Conservation (phyloP, 1,140 invertebrate genomes). For the Antheraea pernyi region DNA sequence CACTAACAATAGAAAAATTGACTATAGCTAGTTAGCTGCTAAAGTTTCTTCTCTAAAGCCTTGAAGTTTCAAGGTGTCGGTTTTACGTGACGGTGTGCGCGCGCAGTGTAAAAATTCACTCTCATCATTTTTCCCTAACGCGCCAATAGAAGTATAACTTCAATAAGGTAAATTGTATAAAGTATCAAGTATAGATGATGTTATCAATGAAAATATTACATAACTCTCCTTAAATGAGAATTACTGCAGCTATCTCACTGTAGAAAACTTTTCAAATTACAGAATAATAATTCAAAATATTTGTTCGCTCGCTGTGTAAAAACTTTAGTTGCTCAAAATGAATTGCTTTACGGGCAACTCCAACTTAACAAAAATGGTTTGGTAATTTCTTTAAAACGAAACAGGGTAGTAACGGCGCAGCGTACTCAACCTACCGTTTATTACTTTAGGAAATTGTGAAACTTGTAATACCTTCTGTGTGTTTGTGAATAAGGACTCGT, state of each 20-base stretch:
- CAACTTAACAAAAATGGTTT: background rate
- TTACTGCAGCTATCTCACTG: constrained; percentile 15
- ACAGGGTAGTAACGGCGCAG: background rate
- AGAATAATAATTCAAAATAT: constrained; percentile 46
- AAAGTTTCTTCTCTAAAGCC: too few relatives aligned
- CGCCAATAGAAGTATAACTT: too few relatives aligned
- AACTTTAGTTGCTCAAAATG: constrained; percentile 25
- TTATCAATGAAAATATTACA: too few relatives aligned
- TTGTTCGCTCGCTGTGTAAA: constrained; percentile 36
- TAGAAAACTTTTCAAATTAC: constrained; percentile 43
- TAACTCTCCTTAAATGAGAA: background rate
- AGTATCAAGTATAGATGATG: too few relatives aligned
- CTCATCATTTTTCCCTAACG: too few relatives aligned
- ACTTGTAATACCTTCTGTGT: background rate
- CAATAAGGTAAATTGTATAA: too few relatives aligned
- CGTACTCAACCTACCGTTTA: background rate
- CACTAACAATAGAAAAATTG: too few relatives aligned
- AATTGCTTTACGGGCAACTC: background rate
- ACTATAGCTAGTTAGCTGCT: too few relatives aligned
- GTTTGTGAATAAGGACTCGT: background rate
- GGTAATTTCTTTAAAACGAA: constrained; percentile 1
- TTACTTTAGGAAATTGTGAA: background rate
- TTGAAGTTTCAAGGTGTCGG: too few relatives aligned
- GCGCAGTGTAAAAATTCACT: too few relatives aligned
- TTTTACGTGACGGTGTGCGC: too few relatives aligned